Base-by-base conservation (phyloP, 1,140 invertebrate genomes). In the Ridgeia piscesae region DNA sequence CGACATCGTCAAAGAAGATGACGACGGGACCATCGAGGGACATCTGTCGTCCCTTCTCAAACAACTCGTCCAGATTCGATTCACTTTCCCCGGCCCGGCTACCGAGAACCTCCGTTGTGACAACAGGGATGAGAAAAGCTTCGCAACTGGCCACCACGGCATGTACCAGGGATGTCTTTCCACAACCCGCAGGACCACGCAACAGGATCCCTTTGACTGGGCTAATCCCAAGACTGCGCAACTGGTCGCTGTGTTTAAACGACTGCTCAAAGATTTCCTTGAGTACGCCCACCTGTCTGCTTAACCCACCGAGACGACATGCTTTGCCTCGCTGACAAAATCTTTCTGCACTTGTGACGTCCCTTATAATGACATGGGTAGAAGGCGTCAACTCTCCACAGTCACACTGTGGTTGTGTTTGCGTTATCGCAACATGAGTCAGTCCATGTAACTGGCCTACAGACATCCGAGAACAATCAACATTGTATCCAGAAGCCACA, bases 1-100 rank as follows among this genome's bases (percentile, higher is more conserved):
- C 95, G 92, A 95, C 93, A 93, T 96, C 95, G 94, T 96, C 95
- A 77, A 95, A 92, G 92, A 96, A 95, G 33, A 95, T 77, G 91
- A 96, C 94, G 93, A 94, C 94, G 11, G 93, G 93, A 0, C 94
- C 95, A 91, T 95, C 95, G 89, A 94, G 88, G 91, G 94, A 94
- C 33, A 95, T 90, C 2, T 92, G 58, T 0, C 91, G 91, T 33
- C 94, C 94, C 92, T 94, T 94, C n/a, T 94, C 92, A 93, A 95
- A 95, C 89, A 95, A 91, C 9, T 92, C 92, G 42, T 91, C 93
- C 34, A 96, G 48, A 89, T 95, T 95, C 33, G 92, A 93, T 92
- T 95, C 95, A 33, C 94, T 95, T 92, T 95, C 94, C 33, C 95
- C 95, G 90, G 94, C 94, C 35, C 94, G 92, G 4, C 95, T 92